Evolutionary conservation across 2,888 invertebrate genomes (phyloP).

Genomic region (Dynastes tityus): DNA sequence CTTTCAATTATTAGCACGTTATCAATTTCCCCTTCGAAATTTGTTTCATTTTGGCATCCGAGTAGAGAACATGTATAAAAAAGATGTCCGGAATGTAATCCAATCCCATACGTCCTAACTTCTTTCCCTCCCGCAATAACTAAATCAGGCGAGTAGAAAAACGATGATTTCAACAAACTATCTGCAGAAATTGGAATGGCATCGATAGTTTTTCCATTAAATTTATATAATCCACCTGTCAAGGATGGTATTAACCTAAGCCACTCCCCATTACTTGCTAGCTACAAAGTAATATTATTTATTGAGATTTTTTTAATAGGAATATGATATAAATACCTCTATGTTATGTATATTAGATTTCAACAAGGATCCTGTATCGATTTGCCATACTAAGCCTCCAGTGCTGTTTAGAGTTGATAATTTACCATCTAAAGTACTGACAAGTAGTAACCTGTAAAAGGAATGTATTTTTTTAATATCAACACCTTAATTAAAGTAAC

Average conservation of each 20-base stretch:
- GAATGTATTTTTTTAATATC: neutral
- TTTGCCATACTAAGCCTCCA: constrained; percentile 83
- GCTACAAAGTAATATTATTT: constrained; percentile 62
- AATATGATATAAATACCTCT: constrained; percentile 75
- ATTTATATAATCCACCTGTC: constrained; percentile 92
- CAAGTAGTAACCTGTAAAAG: constrained; percentile 80
- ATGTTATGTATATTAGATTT: constrained; percentile 92
- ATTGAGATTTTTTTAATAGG: neutral
- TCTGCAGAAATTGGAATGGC: constrained; percentile 91
- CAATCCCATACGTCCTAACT: constrained; percentile 89
- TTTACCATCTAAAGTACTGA: constrained; percentile 93
- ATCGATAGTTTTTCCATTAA: constrained; percentile 91
- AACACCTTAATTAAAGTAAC: neutral
- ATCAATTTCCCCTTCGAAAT: constrained; percentile 68
- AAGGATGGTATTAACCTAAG: constrained; percentile 94
- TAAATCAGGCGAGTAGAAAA: constrained; percentile 88
- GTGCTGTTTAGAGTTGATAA: constrained; percentile 86
- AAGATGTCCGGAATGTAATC: constrained; percentile 79
- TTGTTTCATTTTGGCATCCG: constrained; percentile 82
- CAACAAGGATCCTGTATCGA: constrained; percentile 83
- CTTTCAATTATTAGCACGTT: constrained; percentile 84
- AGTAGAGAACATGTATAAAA: constrained; percentile 85
- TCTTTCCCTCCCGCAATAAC: constrained; percentile 93
- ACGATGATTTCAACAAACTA: constrained; percentile 88
- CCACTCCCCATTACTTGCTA: constrained; percentile 88